Evolutionary conservation across 2,797 vertebrate species (phyloP), one percentile per base, ranked within the genome.

Genomic region (Vultur gryphus): DNA sequence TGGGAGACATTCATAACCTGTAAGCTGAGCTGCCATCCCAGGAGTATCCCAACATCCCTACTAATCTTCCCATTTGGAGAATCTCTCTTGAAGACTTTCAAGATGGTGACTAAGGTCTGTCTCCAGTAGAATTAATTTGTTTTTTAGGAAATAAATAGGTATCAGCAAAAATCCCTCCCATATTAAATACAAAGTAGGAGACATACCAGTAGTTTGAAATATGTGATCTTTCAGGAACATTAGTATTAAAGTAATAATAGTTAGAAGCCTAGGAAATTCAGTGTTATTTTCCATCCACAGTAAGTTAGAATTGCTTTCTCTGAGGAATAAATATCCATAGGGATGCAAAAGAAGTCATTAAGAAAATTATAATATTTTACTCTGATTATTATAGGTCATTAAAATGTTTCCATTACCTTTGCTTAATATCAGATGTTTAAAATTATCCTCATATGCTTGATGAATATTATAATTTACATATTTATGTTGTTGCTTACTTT

Each of bases 301-400:
- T 73, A 49, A 84, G 8, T 77, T 49, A 70, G 51, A 95, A 67
- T 58, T 87, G 49, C n/a, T 39, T 67, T 88, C 41, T 76, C 16
- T 48, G 37, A 85, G 41, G 37, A 79, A 90, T 55, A 92, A 85
- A 70, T 72, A 85, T 43, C 59, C 65, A 83, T 9, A 80, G 37
- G 18, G 54, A 88, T 83, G 77, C 35, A 86, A 69, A 95, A 58
- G 16, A 71, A 84, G 49, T 84, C 16, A 89, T 93, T 93, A 84
- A 87, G 70, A 87, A 91, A 91, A 92, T 57, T 6, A 69, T 44
- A 89, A 82, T 89, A 75, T 66, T 95, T 89, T 87, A 91, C 33
- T 70, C 43, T 71, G 59, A 78, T 84, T 94, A 82, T 87, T 91
- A 62, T 43, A 89, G 26, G 39, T 66, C 9, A 0, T 89, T 78